Conservation (phyloP, 2,888 invertebrate genomes). For the Callinectes sapidus region DNA sequence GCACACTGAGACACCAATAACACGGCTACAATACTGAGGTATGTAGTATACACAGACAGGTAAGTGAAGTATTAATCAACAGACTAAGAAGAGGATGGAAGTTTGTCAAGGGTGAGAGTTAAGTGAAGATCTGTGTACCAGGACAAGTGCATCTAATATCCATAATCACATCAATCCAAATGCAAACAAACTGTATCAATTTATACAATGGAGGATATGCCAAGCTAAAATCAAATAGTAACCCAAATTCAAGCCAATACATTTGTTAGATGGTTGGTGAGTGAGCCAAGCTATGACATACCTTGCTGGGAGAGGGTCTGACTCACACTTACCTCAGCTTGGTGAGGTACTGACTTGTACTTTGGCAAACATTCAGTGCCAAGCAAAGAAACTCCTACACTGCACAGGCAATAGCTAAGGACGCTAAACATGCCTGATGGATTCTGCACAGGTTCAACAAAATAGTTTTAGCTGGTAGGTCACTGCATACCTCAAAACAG, state of each 20-base stretch:
- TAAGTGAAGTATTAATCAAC: constrained; percentile 33
- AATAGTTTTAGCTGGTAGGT: neutral
- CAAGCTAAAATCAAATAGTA: neutral
- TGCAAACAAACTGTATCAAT: neutral
- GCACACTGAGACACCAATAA: neutral
- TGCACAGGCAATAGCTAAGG: neutral
- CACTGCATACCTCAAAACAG: neutral
- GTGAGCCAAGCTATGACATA: constrained; percentile 29
- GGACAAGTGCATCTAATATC: neutral
- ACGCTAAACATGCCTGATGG: neutral
- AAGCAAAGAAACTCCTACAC: constrained; percentile 4
- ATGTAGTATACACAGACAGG: neutral
- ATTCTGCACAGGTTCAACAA: neutral
- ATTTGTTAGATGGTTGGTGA: constrained; percentile 17
- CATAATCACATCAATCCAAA: neutral
- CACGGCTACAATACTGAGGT: neutral
- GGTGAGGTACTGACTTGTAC: neutral
- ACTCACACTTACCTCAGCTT: constrained; percentile 34
- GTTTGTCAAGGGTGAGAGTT: constrained; percentile 5
- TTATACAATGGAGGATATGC: neutral
- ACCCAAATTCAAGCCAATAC: constrained; percentile 27
- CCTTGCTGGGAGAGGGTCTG: constrained; percentile 28
- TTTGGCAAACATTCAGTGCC: neutral
- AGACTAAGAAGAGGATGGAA: constrained; percentile 22
- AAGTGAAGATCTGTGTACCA: neutral